phyloP scores from a whole-genome alignment of 2,113 vertebrate genomes.

The Calidris pugnax region DNA sequence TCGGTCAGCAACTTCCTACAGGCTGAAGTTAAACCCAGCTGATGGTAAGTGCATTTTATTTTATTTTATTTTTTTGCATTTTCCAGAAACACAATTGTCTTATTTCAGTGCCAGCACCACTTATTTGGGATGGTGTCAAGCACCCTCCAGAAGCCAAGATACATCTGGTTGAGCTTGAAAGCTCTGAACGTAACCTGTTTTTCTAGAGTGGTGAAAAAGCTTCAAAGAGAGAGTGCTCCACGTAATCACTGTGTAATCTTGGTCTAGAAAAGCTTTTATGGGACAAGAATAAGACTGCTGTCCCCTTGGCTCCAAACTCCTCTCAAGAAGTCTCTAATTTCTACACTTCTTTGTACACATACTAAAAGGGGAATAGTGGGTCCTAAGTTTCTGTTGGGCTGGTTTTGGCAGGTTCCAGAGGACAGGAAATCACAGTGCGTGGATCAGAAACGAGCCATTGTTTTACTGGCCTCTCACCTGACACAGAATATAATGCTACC shows the following conservation, averaged over 20 bases:
- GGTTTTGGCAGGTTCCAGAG: constrained; percentile 78
- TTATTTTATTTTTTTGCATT: neutral
- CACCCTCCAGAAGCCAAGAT: neutral
- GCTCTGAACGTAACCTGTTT: neutral
- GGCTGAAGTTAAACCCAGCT: constrained; percentile 87
- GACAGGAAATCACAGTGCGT: constrained; percentile 92
- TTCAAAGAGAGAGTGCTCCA: neutral
- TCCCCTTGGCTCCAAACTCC: neutral
- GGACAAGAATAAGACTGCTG: neutral
- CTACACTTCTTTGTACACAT: neutral
- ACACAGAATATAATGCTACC: constrained; percentile 85
- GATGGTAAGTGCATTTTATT: constrained; percentile 78
- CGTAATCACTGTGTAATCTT: neutral
- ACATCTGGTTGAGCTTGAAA: neutral
- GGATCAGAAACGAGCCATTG: constrained; percentile 90
- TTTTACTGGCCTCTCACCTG: constrained; percentile 89
- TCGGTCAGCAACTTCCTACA: constrained; percentile 90
- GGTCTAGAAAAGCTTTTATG: neutral
- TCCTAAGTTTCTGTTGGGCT: neutral
- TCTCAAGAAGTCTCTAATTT: neutral
- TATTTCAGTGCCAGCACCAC: neutral
- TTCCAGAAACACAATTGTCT: neutral
- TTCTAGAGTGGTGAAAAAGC: neutral
- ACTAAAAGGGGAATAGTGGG: neutral
- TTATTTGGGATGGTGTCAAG: neutral